Evolutionary conservation across 1,140 invertebrate species (phyloP).

Genomic region (Protaetia brevitarsis): DNA sequence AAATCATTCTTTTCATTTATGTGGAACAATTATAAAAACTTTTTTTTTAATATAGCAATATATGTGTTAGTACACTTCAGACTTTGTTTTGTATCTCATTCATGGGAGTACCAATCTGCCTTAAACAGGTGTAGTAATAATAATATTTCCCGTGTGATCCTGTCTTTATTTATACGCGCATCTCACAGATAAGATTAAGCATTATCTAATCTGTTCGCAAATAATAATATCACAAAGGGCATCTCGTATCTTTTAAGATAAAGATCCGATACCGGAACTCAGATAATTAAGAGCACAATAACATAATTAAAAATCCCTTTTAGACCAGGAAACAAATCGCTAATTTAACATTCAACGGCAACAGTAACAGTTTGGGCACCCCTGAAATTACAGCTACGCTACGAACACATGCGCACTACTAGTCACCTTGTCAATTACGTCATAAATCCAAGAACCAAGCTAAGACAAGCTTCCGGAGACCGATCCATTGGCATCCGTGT

Average conservation of each 20-base stretch:
- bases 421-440: conserved; percentile 46
- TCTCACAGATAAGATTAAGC: conserved; percentile 1
- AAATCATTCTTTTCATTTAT: no score
- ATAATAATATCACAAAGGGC: background rate
- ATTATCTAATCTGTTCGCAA: conserved; percentile 7
- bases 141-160: background rate
- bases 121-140: background rate
- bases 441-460: conserved; percentile 25
- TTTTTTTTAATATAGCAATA: no score
- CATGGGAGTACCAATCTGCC: background rate
- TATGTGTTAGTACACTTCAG: no score
- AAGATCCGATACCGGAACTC: background rate
- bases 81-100: no score
- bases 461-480: conserved; percentile 28
- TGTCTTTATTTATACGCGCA: background rate
- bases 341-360: conserved; percentile 1
- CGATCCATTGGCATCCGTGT: conserved; percentile 19
- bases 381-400: conserved; percentile 30
- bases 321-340: background rate
- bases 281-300: background rate
- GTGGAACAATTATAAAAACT: no score
- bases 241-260: background rate
- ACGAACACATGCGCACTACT: conserved; percentile 34
- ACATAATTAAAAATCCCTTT: background rate
- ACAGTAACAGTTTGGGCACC: conserved; percentile 22